Base-by-base conservation (phyloP, 2,888 invertebrate genomes). In the Keiferia lycopersicella region DNA sequence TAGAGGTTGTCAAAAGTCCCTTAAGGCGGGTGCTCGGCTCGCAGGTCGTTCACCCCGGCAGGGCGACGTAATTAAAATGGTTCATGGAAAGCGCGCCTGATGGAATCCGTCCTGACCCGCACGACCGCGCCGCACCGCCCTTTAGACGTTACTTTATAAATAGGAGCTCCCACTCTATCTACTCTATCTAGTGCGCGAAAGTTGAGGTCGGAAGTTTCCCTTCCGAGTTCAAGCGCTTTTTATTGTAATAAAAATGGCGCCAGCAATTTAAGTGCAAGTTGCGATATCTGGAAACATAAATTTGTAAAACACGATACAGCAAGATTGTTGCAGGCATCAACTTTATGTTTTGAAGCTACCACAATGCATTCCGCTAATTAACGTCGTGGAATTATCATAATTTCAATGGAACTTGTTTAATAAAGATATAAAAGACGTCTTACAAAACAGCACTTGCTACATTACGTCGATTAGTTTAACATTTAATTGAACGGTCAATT, bases 61-160 rank as follows among this genome's bases (percentile, higher is more conserved):
- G 75, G 48, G 79, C 83, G 79, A 81, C 83, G 88, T 91, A 91
- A 91, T 91, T 91, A 91, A 90, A 91, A 90, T 89, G 90, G 88
- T 91, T 88, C 90, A 90, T 86, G 87, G 88, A 86, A 87, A 87
- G 85, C 83, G 80, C 81, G 87, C 84, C 86, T 87, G 86, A 87
- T 86, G 88, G 88, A 87, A 88, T 89, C 84, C 88, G 82, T 85
- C 82, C 84, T 87, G 87, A 87, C 87, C 88, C 77, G 81, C 87
- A 83, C 87, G 88, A 86, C 84, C 81, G 83, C 81, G 75, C 81
- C 70, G 78, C 77, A 80, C 82, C 83, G 83, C 85, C 88, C 84
- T 84, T 83, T 84, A 84, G 82, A 81, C 82, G 83, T 82, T 83
- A 81, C 82, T 84, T 82, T 87, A 88, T 87, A 88, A 88, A 88